Evolutionary conservation across 2,888 invertebrate species (phyloP).

Genomic region (Oscheius sp.): DNA sequence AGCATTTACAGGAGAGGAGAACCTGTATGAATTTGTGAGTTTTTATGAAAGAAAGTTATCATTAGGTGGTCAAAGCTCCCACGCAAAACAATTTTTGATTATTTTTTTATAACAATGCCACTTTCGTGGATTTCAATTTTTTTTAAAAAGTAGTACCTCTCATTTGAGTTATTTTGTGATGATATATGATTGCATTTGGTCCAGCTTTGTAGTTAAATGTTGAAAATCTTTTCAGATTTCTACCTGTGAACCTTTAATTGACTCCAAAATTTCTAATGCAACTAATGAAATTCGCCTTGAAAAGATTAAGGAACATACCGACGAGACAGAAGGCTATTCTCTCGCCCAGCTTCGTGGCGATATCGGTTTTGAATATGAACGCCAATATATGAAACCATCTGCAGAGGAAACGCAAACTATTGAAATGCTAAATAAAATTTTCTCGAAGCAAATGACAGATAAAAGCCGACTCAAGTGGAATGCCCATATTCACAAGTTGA

Average conservation of each 20-base stretch:
- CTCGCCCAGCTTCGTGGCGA: neutral
- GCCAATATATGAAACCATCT: neutral
- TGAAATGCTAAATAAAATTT: neutral
- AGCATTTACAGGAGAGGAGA: neutral
- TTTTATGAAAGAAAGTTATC: neutral
- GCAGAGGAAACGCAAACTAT: neutral
- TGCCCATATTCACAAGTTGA: neutral
- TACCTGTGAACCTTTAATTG: neutral
- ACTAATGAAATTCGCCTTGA: neutral
- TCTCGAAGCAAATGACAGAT: conserved; percentile 9
- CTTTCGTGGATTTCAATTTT: neutral
- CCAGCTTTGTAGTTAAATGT: neutral
- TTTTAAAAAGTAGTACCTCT: neutral
- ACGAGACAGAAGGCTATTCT: neutral
- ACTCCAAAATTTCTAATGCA: neutral
- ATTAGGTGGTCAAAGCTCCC: too few species aligned
- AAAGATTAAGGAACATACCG: neutral
- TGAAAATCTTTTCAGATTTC: neutral
- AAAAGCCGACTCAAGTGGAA: conserved; percentile 3
- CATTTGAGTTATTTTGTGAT: too few species aligned
- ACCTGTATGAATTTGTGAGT: conserved; percentile 19
- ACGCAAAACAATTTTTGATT: neutral
- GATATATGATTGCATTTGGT: too few species aligned
- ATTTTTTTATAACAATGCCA: neutral
- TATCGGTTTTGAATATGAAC: conserved; percentile 2